Evolutionary conservation across 2,113 vertebrate genomes (phyloP).

Genomic region (Colinus virginianus): DNA sequence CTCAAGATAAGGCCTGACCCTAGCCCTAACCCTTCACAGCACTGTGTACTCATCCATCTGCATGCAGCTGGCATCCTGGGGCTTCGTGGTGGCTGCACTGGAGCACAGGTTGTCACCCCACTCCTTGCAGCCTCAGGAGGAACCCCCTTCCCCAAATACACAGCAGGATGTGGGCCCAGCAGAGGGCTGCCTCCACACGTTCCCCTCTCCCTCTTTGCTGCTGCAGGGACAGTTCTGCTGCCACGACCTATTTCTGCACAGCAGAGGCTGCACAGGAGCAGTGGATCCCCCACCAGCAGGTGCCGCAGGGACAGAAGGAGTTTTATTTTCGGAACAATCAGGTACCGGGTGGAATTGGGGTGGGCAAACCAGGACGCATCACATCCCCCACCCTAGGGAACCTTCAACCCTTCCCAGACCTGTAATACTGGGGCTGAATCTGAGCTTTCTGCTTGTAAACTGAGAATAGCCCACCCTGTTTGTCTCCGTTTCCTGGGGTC

Average conservation of each 20-base stretch:
- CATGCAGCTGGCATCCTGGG: slow-evolving; percentile 77
- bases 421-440: not conserved
- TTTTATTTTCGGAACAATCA: slow-evolving; percentile 81
- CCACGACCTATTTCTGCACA: slow-evolving; percentile 72
- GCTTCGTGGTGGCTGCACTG: slow-evolving; percentile 74
- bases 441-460: not conserved
- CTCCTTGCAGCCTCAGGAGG: fast-evolving
- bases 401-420: not conserved
- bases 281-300: slow-evolving; percentile 73
- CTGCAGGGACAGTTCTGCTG: slow-evolving; percentile 81
- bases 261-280: slow-evolving; percentile 45
- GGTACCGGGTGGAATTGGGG: slow-evolving; percentile 49
- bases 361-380: fast-evolving
- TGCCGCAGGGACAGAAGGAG: slow-evolving; percentile 77
- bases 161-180: not conserved
- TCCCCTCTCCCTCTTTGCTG: not conserved
- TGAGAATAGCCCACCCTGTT: not conserved
- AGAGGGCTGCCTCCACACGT: fast-evolving
- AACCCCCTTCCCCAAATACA: too few species aligned
- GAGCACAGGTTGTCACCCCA: slow-evolving; percentile 78
- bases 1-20: not conserved
- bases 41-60: slow-evolving; percentile 79
- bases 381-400: not conserved
- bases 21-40: slow-evolving; percentile 37
- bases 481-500: not conserved